Base-by-base conservation (phyloP, 2,888 invertebrate genomes). In the Nymphalis polychloros region DNA sequence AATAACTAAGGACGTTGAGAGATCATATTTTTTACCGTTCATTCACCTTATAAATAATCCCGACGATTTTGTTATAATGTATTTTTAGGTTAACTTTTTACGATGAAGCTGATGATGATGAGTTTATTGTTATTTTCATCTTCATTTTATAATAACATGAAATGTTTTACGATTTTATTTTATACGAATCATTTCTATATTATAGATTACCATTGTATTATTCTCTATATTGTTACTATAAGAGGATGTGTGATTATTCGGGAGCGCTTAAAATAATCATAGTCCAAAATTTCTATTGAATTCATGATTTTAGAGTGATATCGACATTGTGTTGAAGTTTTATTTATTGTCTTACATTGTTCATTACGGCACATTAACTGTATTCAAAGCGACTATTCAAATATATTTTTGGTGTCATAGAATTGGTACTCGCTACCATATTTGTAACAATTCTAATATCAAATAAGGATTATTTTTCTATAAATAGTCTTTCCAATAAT, bases 51-150 rank as follows among this genome's bases (percentile, higher is more conserved):
- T 41, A 41, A 41, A 41, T 41, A 41, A 41, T 13, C 41, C 41
- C 10, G 10, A 13, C 10, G 41, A 41, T 41, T 41, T 41, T 41
- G 10, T 41, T 41, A 13, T 10, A 41, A 41, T 41, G 13, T 41
- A 41, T 13, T 57, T 55, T 66, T 50, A 52, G 57, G 60, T 66
- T 67, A 16, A 67, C 17, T 63, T 68, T 68, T 66, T 68, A 68
- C 55, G 68, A 66, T 31, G 49, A 10, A 47, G 48, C 47, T 66
- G 47, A 61, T 61, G 50, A 68, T 60, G 47, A 46, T 57, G 52
- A 47, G n/a, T 63, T 67, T 55, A 52, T 57, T 61, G 35, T 64
- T 63, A 48, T 31, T 63, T 67, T 64, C 17, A 67, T 53, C 19
- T 53, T 62, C 47, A 27, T 59, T 35, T 61, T 61, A 57, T 66